Percentiles rank a stretch among this genome's conserved stretches.
phyloP scores from a whole-genome alignment of 2,888 invertebrate genomes.

The Drepana falcataria region DNA sequence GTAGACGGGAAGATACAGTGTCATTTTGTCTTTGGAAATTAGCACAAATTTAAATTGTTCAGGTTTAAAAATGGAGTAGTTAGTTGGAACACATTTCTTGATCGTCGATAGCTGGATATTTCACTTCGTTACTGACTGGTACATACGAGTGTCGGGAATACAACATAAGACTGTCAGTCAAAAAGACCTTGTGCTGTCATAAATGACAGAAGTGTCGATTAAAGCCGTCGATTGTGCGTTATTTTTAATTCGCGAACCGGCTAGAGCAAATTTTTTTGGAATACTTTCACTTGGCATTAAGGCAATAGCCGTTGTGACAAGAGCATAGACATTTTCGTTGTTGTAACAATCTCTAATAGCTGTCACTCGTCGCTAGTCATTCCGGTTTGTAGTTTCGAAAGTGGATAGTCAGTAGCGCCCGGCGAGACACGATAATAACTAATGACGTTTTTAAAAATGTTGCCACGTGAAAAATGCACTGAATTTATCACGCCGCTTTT shows the following conservation, averaged over 20 bases:
- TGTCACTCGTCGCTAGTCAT: conserved; percentile 37
- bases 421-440: conserved; percentile 37
- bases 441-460: conserved; percentile 37
- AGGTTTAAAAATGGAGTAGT: conserved; percentile 20
- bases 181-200: conserved; percentile 12
- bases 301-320: conserved; percentile 10
- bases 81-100: conserved; percentile 16
- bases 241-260: conserved; percentile 32
- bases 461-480: conserved; percentile 12
- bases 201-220: conserved; percentile 23
- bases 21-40: conserved; percentile 27
- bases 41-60: conserved; percentile 15
- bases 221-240: conserved; percentile 10
- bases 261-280: conserved; percentile 23
- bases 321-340: conserved; percentile 19
- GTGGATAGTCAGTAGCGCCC: conserved; percentile 27
- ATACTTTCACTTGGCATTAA: conserved; percentile 38
- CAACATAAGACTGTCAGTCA: conserved; percentile 9
- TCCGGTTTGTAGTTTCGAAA: conserved; percentile 60
- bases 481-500: conserved; percentile 12
- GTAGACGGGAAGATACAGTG: conserved; percentile 28
- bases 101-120: not conserved
- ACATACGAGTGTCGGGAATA: not conserved
- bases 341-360: conserved; percentile 20
- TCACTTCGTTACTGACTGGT: conserved; percentile 1